Conservation (phyloP, 2,113 vertebrate genomes). For the Ramphastos sulfuratus region DNA sequence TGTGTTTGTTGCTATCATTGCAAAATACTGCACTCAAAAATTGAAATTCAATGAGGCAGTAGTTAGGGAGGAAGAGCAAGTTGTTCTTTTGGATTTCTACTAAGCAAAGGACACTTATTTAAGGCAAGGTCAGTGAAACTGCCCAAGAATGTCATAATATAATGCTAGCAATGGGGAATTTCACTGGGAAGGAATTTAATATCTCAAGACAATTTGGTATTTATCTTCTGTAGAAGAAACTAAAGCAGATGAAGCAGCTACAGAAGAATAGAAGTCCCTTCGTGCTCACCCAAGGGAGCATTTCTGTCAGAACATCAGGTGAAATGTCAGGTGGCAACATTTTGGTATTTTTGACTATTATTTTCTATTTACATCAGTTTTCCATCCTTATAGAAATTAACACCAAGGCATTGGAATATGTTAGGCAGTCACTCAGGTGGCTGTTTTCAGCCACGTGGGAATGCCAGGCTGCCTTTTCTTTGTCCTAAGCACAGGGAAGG, state of each 20-base stretch:
- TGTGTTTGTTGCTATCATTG: background rate
- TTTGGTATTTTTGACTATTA: background rate
- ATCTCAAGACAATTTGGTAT: background rate
- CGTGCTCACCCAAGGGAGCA: background rate
- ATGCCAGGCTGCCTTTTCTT: background rate
- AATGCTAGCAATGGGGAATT: background rate
- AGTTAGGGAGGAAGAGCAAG: background rate
- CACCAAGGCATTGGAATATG: rapidly evolving
- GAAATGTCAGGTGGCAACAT: background rate
- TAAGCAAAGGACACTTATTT: background rate
- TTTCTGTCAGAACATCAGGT: background rate
- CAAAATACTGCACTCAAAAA: background rate
- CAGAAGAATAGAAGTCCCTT: background rate
- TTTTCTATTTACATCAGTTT: background rate
- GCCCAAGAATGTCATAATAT: background rate
- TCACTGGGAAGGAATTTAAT: background rate
- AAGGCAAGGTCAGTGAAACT: background rate
- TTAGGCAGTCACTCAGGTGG: background rate
- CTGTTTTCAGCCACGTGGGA: background rate
- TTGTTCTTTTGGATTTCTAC: background rate
- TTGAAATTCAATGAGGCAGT: background rate
- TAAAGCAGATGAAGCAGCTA: background rate
- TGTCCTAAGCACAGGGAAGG: rapidly evolving
- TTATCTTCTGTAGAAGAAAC: background rate
- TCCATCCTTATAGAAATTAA: background rate